A percentile compares a stretch with the other conserved stretches of the same genome.
Evolutionary conservation across 2,888 invertebrate genomes (phyloP).

Genomic region (Agrochola lota): DNA sequence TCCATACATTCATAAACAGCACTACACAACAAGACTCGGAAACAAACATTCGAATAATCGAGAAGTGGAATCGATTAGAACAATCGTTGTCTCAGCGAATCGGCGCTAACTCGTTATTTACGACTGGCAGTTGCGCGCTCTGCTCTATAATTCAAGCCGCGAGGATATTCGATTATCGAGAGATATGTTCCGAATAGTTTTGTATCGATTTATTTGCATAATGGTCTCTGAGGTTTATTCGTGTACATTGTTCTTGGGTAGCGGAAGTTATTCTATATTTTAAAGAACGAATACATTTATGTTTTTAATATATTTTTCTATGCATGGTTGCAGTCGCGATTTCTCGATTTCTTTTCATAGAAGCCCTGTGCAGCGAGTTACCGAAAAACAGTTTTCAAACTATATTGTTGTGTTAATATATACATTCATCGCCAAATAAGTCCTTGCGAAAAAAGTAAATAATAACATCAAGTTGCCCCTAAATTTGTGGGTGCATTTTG

Average conservation of each 20-base stretch:
- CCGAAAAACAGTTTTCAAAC: not conserved
- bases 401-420: not conserved
- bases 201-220: constrained; percentile 63
- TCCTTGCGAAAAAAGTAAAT: too few species aligned
- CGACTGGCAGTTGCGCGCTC: constrained; percentile 68
- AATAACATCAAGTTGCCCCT: too few species aligned
- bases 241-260: constrained; percentile 35
- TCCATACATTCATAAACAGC: constrained; percentile 50
- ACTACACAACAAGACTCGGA: constrained; percentile 40
- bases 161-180: constrained; percentile 62
- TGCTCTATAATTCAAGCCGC: constrained; percentile 75
- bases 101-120: constrained; percentile 73
- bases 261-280: not conserved
- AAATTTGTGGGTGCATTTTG: not conserved
- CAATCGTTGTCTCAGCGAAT: constrained; percentile 67
- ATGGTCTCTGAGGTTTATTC: constrained; percentile 36
- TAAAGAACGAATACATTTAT: not conserved
- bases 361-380: not conserved
- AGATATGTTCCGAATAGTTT: constrained; percentile 62
- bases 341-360: not conserved
- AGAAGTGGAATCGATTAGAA: constrained; percentile 69
- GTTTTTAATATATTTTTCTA: not conserved
- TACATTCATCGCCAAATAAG: not conserved
- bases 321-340: too few species aligned
- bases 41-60: constrained; percentile 65